These are phyloP conservation scores for Odontamblyopus rebecca DNA, from an alignment of 2,797 vertebrate genomes.

Conservation along the genomic window DNA sequence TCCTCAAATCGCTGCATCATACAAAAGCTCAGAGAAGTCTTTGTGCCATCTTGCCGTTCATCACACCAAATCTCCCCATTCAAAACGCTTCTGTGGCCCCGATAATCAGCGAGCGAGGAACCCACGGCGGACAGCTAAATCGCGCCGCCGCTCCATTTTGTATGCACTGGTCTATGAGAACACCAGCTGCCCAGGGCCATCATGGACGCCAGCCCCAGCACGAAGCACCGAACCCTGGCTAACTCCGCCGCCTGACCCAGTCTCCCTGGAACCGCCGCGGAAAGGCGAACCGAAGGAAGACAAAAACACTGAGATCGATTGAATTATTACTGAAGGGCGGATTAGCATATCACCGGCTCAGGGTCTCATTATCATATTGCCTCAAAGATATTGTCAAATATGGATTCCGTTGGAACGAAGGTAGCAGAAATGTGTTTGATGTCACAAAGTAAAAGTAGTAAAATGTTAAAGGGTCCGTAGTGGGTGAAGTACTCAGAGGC, in stretches of 20 bases:
- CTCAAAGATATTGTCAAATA: constrained; percentile 37
- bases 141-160: constrained; percentile 76
- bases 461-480: no score
- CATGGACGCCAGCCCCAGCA: constrained; percentile 62
- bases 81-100: constrained; percentile 58
- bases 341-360: constrained; percentile 13
- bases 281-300: constrained; percentile 12
- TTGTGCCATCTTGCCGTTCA: constrained; percentile 46
- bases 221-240: constrained; percentile 62
- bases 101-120: constrained; percentile 58
- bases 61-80: constrained; percentile 54
- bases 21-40: constrained; percentile 13
- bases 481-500: no score
- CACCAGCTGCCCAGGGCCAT: constrained; percentile 75
- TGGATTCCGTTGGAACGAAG: constrained; percentile 27
- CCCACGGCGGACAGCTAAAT: constrained; percentile 75
- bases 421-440: constrained; percentile 41
- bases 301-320: constrained; percentile 52
- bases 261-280: background rate
- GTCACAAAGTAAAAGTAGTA: background rate
- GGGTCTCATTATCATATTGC: constrained; percentile 38
- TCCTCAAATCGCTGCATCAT: constrained; percentile 8
- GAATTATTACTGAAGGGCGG: constrained; percentile 43
- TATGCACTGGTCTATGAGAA: constrained; percentile 81
- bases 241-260: constrained; percentile 19